Percentiles rank a stretch among this genome's conserved stretches.
phyloP scores from a whole-genome alignment of 92 coral and sea anemone genomes.

The Muricea muricata region DNA sequence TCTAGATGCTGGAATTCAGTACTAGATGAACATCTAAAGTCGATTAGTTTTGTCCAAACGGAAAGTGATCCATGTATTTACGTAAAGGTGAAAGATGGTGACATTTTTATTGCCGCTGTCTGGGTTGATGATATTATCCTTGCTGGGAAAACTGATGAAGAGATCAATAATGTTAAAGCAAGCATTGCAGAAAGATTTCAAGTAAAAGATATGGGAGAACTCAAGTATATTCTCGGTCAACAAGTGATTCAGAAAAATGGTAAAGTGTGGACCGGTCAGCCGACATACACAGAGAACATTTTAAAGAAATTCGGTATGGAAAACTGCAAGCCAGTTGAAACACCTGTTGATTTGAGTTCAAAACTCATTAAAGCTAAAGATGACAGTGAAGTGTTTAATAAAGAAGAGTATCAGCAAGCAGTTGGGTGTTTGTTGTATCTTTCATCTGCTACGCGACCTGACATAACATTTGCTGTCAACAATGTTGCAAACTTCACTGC shows the following conservation, averaged over 20 bases:
- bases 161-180: neutral
- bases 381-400: constrained; percentile 46
- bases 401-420: constrained; percentile 63
- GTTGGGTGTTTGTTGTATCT: constrained; percentile 67
- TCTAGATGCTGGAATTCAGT: constrained; percentile 68
- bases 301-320: constrained; percentile 64
- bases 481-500: constrained; percentile 28
- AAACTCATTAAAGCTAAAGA: constrained; percentile 59
- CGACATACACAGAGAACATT: constrained; percentile 51
- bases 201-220: constrained; percentile 68
- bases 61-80: constrained; percentile 58
- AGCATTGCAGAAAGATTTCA: constrained; percentile 14
- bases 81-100: constrained; percentile 10
- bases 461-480: constrained; percentile 44
- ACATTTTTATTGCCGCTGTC: neutral
- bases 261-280: constrained; percentile 65
- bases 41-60: constrained; percentile 51
- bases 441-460: constrained; percentile 69
- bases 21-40: constrained; percentile 57
- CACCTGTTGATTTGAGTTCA: constrained; percentile 63
- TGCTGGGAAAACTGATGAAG: constrained; percentile 10
- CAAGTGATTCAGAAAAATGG: constrained; percentile 65
- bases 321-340: constrained; percentile 58
- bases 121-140: constrained; percentile 1
- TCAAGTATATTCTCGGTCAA: constrained; percentile 54